These are phyloP conservation scores for Drosophila melanosoma DNA, from an alignment of 2,888 invertebrate genomes.

Conservation along the genomic window DNA sequence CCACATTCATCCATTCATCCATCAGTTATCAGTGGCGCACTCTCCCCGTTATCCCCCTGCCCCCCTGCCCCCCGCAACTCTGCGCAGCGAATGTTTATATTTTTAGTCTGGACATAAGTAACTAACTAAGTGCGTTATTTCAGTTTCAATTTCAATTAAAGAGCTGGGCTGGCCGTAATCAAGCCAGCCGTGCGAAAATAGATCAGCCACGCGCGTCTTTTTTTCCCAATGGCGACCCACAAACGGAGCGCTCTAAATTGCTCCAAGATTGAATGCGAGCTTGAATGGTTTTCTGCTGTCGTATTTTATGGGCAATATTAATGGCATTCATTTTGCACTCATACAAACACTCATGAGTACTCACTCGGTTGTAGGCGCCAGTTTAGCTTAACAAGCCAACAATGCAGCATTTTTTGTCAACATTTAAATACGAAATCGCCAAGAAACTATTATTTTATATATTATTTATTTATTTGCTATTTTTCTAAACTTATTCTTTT, in stretches of 20 bases:
- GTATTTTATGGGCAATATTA: slow-evolving; percentile 42
- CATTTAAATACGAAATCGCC: slow-evolving; percentile 15
- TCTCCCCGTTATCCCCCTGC: neutral
- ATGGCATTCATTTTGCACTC: slow-evolving; percentile 53
- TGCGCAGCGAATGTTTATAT: slow-evolving; percentile 36
- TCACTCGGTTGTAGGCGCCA: slow-evolving; percentile 61
- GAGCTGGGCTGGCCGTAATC: slow-evolving; percentile 33
- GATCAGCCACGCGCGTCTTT: slow-evolving; percentile 51
- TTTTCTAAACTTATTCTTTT: neutral
- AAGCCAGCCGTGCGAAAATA: slow-evolving; percentile 71
- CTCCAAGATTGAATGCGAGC: slow-evolving; percentile 49
- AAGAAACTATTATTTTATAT: neutral
- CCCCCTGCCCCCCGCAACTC: no score
- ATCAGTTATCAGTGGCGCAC: slow-evolving; percentile 34
- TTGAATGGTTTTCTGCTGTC: slow-evolving; percentile 41
- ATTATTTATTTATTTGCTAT: neutral
- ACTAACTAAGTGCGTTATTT: slow-evolving; percentile 70
- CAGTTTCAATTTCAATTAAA: slow-evolving; percentile 76
- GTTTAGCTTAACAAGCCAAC: slow-evolving; percentile 68
- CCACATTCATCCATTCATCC: slow-evolving; percentile 7
- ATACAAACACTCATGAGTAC: slow-evolving; percentile 7
- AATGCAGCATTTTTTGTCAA: slow-evolving; percentile 44
- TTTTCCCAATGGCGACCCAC: slow-evolving; percentile 41
- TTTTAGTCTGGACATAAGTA: slow-evolving; percentile 68
- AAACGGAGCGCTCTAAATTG: slow-evolving; percentile 67